phyloP scores from a whole-genome alignment of 2,797 vertebrate genomes.

The Sciurus carolinensis region DNA sequence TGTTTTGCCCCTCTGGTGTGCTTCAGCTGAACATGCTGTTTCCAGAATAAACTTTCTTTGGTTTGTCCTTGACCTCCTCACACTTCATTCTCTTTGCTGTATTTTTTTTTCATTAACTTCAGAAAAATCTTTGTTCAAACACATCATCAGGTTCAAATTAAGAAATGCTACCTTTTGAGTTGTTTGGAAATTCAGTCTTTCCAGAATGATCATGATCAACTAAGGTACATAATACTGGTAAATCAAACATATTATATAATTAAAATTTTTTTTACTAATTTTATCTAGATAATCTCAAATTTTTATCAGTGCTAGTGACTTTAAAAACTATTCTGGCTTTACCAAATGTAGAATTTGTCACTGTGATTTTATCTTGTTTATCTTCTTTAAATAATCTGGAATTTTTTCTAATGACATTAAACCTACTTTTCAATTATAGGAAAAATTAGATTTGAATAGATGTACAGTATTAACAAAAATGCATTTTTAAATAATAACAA shows the following conservation, averaged over 20 bases:
- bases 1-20: background rate
- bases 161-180: background rate
- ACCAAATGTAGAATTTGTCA: background rate
- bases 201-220: background rate
- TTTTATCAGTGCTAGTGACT: background rate
- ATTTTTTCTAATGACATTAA: constrained; percentile 18
- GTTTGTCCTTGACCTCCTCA: background rate
- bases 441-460: background rate
- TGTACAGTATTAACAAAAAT: background rate
- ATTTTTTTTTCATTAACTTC: background rate
- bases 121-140: background rate
- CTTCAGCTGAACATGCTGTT: background rate
- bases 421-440: background rate
- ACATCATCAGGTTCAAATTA: background rate
- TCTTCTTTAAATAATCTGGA: background rate
- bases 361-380: background rate
- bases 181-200: constrained; percentile 38
- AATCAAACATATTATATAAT: background rate
- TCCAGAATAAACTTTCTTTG: background rate
- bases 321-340: constrained; percentile 6
- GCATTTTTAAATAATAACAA: too few species aligned
- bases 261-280: background rate
- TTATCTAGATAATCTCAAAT: constrained; percentile 13
- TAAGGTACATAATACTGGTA: background rate
- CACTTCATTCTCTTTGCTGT: background rate